Evolutionary conservation across 2,888 invertebrate species (phyloP).

Genomic region (Tubulanus polymorphus): DNA sequence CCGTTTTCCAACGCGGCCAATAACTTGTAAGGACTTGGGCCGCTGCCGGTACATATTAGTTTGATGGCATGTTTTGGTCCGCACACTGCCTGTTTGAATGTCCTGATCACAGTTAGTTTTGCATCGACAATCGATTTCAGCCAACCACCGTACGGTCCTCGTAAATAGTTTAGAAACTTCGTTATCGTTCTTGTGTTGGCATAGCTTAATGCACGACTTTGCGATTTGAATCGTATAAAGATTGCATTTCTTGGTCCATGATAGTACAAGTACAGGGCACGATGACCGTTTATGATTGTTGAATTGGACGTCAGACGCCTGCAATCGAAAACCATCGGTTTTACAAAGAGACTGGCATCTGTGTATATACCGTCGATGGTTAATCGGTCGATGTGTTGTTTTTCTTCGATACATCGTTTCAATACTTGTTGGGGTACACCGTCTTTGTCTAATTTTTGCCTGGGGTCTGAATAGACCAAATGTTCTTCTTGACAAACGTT

Average conservation of each 20-base stretch:
- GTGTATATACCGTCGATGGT: neutral
- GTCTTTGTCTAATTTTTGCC: neutral
- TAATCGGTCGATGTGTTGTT: neutral
- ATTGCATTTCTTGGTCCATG: neutral
- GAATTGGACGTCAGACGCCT: neutral
- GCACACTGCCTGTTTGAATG: neutral
- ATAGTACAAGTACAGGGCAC: neutral
- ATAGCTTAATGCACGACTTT: neutral
- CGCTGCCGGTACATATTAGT: neutral
- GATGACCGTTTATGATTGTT: neutral
- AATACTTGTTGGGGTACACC: neutral
- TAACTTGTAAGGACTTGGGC: neutral
- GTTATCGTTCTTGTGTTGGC: neutral
- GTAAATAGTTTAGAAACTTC: neutral
- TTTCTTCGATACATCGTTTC: neutral
- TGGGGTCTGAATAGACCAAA: neutral
- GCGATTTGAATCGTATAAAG: neutral
- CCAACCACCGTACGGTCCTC: neutral
- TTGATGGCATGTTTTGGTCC: neutral
- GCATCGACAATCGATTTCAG: neutral
- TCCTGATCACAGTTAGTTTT: neutral
- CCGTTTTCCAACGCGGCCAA: neutral
- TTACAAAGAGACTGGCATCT: neutral
- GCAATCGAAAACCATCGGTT: neutral
- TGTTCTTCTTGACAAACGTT: neutral